Conservation (phyloP, 2,888 invertebrate species). For the Kuschelorhynchus macadamiae region DNA sequence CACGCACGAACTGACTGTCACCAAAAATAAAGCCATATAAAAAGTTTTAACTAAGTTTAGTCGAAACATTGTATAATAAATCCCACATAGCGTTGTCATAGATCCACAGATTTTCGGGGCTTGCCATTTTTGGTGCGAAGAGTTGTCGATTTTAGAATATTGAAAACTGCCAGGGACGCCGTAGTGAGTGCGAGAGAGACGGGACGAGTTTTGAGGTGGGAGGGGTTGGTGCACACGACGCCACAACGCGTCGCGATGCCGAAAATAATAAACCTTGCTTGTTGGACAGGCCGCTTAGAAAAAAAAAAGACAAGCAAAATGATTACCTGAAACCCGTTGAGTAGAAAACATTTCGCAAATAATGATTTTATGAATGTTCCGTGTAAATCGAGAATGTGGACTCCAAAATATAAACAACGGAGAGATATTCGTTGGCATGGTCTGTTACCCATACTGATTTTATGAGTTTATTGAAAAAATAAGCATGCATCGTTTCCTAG, state of each 20-base stretch:
- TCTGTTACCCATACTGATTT: neutral
- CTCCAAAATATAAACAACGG: neutral
- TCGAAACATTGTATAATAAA: too few species aligned
- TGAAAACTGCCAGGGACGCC: conserved; percentile 27
- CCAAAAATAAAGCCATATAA: too few species aligned
- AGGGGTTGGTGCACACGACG: conserved; percentile 39
- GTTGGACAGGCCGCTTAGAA: conserved; percentile 18
- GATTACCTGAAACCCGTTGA: conserved; percentile 23
- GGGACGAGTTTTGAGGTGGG: conserved; percentile 43
- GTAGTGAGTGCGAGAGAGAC: conserved; percentile 41
- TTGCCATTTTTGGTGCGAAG: conserved; percentile 52
- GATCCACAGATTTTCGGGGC: conserved; percentile 3
- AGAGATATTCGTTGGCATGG: too few species aligned
- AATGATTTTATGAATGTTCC: conserved; percentile 20
- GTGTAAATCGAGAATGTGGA: neutral
- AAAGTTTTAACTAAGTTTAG: too few species aligned
- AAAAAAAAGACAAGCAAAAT: conserved; percentile 25
- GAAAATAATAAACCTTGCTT: conserved; percentile 35
- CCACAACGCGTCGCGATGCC: conserved; percentile 27
- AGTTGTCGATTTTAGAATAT: conserved; percentile 49
- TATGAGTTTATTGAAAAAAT: conserved; percentile 8
- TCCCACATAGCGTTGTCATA: neutral
- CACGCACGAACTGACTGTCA: too few species aligned
- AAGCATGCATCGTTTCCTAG: neutral
- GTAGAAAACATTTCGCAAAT: conserved; percentile 26